Evolutionary conservation across 2,888 invertebrate genomes (phyloP).

Genomic region (Marasmarcha lunaedactyla): DNA sequence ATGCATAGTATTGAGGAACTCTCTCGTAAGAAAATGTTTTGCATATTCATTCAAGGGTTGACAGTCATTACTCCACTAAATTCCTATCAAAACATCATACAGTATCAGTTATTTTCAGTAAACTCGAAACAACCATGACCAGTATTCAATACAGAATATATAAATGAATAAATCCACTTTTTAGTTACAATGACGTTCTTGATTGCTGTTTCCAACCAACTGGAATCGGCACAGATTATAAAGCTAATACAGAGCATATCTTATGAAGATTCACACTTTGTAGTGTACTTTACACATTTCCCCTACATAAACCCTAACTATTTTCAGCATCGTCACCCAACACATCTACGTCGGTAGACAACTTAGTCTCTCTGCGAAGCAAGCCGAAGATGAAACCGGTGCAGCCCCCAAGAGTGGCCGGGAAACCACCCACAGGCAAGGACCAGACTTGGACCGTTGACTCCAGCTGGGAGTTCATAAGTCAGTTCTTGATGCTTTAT

Average conservation of each 20-base stretch:
- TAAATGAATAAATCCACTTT: too few species aligned
- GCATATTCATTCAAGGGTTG: neutral
- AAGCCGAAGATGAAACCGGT: conserved; percentile 78
- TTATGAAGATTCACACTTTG: too few species aligned
- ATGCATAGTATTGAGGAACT: conserved; percentile 68
- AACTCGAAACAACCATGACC: too few species aligned
- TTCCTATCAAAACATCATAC: neutral
- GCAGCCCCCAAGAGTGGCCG: conserved; percentile 74
- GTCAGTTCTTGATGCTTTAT: conserved; percentile 50
- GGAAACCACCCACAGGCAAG: conserved; percentile 59
- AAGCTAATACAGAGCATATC: too few species aligned
- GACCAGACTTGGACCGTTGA: conserved; percentile 83
- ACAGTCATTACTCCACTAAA: neutral
- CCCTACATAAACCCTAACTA: too few species aligned
- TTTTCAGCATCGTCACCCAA: conserved; percentile 61
- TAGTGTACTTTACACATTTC: too few species aligned
- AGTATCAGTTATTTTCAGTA: too few species aligned
- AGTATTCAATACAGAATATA: too few species aligned
- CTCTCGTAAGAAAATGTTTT: conserved; percentile 61
- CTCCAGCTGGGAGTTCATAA: conserved; percentile 92
- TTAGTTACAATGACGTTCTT: too few species aligned
- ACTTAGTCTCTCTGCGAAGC: conserved; percentile 66
- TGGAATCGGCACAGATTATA: too few species aligned
- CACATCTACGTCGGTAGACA: conserved; percentile 78
- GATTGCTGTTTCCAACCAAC: too few species aligned